phyloP scores from a whole-genome alignment of 2,888 invertebrate species.

The Opisthograptis luteolata region DNA sequence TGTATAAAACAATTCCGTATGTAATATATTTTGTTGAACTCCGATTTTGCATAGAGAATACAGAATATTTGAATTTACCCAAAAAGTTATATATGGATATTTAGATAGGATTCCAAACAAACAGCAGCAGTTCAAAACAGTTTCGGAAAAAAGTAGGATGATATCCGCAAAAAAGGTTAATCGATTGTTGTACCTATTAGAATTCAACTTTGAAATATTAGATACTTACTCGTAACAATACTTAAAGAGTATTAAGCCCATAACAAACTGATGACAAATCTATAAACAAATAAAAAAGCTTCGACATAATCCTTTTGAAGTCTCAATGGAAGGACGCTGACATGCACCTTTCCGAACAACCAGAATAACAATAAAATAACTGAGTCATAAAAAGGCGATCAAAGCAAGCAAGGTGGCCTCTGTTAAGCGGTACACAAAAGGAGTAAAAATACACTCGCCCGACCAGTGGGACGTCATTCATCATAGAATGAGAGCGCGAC shows the following conservation, averaged over 20 bases:
- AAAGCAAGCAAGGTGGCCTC: conserved; percentile 57
- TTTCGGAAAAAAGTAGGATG: too few relatives aligned
- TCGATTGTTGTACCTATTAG: too few relatives aligned
- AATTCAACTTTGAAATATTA: too few relatives aligned
- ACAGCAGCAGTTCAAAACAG: too few relatives aligned
- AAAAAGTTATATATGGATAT: too few relatives aligned
- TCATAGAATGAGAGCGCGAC: conserved; percentile 42
- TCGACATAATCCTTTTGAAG: conserved; percentile 42
- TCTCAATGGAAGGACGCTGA: conserved; percentile 49
- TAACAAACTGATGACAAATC: conserved; percentile 22
- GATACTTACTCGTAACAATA: too few relatives aligned
- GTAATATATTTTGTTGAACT: too few relatives aligned
- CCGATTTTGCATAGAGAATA: too few relatives aligned
- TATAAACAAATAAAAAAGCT: background rate
- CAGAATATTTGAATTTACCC: too few relatives aligned
- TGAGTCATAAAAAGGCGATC: conserved; percentile 62
- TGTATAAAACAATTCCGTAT: too few relatives aligned
- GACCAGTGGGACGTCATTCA: conserved; percentile 55
- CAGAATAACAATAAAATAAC: conserved; percentile 59
- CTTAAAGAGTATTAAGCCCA: background rate
- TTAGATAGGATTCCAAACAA: too few relatives aligned
- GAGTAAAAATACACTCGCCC: conserved; percentile 47
- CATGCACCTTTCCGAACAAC: conserved; percentile 51
- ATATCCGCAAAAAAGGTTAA: too few relatives aligned
- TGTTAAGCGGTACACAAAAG: conserved; percentile 55